Evolutionary conservation across 1,140 invertebrate species (phyloP), one percentile per base, ranked within the genome.

Genomic region (Diprion similis): DNA sequence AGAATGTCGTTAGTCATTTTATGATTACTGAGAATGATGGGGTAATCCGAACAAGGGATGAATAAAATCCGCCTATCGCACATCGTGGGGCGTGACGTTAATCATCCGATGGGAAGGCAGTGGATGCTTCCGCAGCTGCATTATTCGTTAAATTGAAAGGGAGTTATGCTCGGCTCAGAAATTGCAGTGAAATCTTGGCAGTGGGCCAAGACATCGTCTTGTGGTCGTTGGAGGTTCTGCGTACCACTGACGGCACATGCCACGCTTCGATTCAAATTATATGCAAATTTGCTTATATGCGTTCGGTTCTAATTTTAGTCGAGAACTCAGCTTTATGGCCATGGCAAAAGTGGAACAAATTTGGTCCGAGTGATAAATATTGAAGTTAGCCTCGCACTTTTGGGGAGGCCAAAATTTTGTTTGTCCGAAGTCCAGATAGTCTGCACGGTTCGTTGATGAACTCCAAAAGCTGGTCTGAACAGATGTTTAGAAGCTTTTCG

Each of bases 221-320:
- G 51, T 59, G 11, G n/a, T 59, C 11, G 51, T 59, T 59, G 11
- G 51, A 59, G 51, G 11, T 59, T 59, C 51, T 59, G 51, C 51
- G 51, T 59, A 59, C 4, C 51, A 59, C 51, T 59, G 51, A 37
- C 24, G n/a, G 51, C 51, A 59, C 51, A 59, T 59, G 51, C 51
- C 51, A 17, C 51, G 51, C 51, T 59, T 17, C 11, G 51, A 59
- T 59, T 59, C 51, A 59, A 59, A 59, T 59, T 59, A 59, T 59
- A 59, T 59, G 51, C 51, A 59, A 59, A 59, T 59, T 59, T 59
- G 51, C 51, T 9, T 59, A 15, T 59, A 37, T 37, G 51, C 51
- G 51, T 59, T 59, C n/a, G 51, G 51, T 59, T 59, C 51, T 59
- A 59, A 59, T 59, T 59, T 59, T 59, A 59, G n/a, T 17, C 51